These are phyloP conservation scores for Aphaenogaster floridana DNA, from an alignment of 1,140 invertebrate species.

Conservation along the genomic window DNA sequence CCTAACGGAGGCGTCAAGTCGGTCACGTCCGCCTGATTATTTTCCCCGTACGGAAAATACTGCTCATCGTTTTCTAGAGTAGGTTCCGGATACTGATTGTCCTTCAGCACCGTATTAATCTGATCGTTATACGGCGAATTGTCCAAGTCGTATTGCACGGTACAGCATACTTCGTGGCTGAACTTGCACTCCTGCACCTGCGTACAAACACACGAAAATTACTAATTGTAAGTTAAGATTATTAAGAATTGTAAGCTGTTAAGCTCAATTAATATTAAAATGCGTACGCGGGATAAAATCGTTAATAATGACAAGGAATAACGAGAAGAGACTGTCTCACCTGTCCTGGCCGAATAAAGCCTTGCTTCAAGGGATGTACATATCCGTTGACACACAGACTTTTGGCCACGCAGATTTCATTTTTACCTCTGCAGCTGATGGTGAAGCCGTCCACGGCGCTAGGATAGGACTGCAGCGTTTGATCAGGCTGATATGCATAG, in stretches of 20 bases:
- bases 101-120: constrained; percentile 37
- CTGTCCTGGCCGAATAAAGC: constrained; percentile 19
- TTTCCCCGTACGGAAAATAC: constrained; percentile 30
- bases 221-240: neutral
- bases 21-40: constrained; percentile 47
- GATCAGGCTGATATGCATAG: constrained; percentile 34
- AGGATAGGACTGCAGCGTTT: constrained; percentile 12
- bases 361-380: constrained; percentile 30
- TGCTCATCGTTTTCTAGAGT: constrained; percentile 44
- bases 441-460: constrained; percentile 40
- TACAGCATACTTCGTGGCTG: constrained; percentile 82
- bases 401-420: constrained; percentile 60
- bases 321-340: constrained; percentile 30
- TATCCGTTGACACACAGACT: constrained; percentile 64
- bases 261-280: neutral
- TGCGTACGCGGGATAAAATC: neutral
- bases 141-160: constrained; percentile 61
- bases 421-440: constrained; percentile 61
- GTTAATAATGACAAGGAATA: neutral
- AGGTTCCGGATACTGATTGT: constrained; percentile 36
- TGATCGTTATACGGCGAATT: constrained; percentile 55
- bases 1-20: neutral
- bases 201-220: neutral
- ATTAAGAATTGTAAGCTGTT: neutral
- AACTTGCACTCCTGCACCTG: constrained; percentile 80